Percentiles rank a stretch among this genome's conserved stretches.
phyloP scores from a whole-genome alignment of 23 tunicate genomes.

The Aplidium turbinatum region DNA sequence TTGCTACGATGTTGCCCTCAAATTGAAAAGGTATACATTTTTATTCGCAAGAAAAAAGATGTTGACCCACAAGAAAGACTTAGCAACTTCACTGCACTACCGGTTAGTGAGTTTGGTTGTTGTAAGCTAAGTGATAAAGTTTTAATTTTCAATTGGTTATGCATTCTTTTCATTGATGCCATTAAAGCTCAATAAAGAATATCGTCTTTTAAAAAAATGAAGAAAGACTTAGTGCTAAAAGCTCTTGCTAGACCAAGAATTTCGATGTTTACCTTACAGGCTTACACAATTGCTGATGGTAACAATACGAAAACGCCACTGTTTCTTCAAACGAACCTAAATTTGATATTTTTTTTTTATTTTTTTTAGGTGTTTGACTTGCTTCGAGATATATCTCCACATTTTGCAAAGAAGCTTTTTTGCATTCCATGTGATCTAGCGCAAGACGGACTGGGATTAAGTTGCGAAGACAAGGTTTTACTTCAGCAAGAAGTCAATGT shows the following conservation, averaged over 20 bases:
- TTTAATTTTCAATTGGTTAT: too few relatives aligned
- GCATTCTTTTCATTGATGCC: too few relatives aligned
- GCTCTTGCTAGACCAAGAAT: too few relatives aligned
- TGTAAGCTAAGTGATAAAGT: too few relatives aligned
- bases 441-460: constrained; percentile 66
- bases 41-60: constrained; percentile 45
- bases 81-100: neutral
- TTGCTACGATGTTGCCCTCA: constrained; percentile 60
- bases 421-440: constrained; percentile 63
- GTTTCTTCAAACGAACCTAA: too few relatives aligned
- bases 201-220: neutral
- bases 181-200: too few relatives aligned
- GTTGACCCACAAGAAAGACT: constrained; percentile 48
- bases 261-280: too few relatives aligned
- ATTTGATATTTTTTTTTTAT: too few relatives aligned
- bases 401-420: constrained; percentile 39
- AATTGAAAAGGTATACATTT: constrained; percentile 41
- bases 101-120: constrained; percentile 3
- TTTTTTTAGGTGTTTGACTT: constrained; percentile 38
- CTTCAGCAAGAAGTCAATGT: constrained; percentile 66
- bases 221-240: too few relatives aligned
- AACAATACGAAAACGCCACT: too few relatives aligned
- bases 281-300: too few relatives aligned
- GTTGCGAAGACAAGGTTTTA: constrained; percentile 20
- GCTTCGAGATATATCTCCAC: constrained; percentile 40